phyloP scores from a whole-genome alignment of 2,113 vertebrate genomes.

The Rattus norvegicus region DNA sequence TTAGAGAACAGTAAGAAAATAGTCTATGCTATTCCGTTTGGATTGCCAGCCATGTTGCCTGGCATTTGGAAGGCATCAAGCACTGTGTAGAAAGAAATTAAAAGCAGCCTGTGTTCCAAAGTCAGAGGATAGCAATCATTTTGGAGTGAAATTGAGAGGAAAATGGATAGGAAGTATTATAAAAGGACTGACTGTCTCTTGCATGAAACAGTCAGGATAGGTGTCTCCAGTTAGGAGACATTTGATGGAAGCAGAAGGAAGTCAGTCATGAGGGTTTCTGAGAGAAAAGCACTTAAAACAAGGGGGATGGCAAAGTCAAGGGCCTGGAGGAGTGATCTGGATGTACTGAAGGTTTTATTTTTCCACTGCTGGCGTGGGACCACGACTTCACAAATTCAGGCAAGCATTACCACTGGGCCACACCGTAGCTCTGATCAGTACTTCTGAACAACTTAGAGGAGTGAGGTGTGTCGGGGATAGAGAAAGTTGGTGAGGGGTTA shows the following conservation, averaged over 20 bases:
- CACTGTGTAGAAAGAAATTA: neutral
- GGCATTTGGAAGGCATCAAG: neutral
- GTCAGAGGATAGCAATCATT: neutral
- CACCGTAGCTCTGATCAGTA: neutral
- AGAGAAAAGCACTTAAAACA: neutral
- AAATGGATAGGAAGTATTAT: neutral
- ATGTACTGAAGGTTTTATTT: too few relatives aligned
- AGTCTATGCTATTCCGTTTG: neutral
- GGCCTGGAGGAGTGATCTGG: neutral
- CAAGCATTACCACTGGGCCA: too few relatives aligned
- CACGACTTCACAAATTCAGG: neutral
- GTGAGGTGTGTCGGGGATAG: too few relatives aligned
- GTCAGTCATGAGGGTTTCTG: neutral
- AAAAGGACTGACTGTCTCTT: neutral
- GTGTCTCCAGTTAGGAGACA: neutral
- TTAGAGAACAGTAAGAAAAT: neutral
- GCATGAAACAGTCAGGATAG: neutral
- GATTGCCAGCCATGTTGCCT: too few relatives aligned
- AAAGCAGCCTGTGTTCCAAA: neutral
- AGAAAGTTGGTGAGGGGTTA: neutral
- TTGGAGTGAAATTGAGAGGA: neutral
- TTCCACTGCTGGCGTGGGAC: neutral
- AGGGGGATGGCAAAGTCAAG: too few relatives aligned
- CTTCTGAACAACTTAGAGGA: neutral
- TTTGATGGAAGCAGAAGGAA: neutral